Evolutionary conservation across 2,113 vertebrate species (phyloP).

Genomic region (Gnathonemus longibarbis): DNA sequence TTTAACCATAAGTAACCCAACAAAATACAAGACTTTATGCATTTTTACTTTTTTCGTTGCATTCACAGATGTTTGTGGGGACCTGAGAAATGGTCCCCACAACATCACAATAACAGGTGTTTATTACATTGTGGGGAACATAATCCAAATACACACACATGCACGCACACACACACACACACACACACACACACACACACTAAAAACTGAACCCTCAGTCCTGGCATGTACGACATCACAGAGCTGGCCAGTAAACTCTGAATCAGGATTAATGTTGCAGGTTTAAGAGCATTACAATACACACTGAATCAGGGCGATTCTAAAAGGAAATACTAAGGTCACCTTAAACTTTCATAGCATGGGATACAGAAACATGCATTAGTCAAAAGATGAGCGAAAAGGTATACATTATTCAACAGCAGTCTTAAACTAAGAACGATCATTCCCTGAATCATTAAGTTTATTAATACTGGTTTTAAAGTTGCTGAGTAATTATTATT

Average conservation of each 20-base stretch:
- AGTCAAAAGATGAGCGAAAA: not conserved
- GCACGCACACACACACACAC: not conserved
- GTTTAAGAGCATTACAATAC: not conserved
- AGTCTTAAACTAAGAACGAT: not conserved
- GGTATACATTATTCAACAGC: not conserved
- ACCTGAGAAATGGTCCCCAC: too few relatives aligned
- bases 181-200: not conserved
- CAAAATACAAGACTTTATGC: not conserved
- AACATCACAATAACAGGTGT: too few relatives aligned
- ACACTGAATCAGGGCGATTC: not conserved
- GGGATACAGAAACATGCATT: conserved; percentile 2
- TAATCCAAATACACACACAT: too few relatives aligned
- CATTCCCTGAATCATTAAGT: conserved; percentile 12
- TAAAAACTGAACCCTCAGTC: not conserved
- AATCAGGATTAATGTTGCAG: not conserved
- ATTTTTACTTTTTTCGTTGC: too few relatives aligned
- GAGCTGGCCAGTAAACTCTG: not conserved
- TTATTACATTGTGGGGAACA: too few relatives aligned
- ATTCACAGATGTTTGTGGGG: too few relatives aligned
- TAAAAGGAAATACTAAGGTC: conserved; percentile 2
- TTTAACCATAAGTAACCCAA: not conserved
- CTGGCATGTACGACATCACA: not conserved
- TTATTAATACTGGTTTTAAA: conserved; percentile 13
- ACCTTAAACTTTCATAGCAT: not conserved
- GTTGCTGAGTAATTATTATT: conserved; percentile 6